Evolutionary conservation across 2,113 vertebrate genomes (phyloP).

Genomic region (Oryzias woworae): DNA sequence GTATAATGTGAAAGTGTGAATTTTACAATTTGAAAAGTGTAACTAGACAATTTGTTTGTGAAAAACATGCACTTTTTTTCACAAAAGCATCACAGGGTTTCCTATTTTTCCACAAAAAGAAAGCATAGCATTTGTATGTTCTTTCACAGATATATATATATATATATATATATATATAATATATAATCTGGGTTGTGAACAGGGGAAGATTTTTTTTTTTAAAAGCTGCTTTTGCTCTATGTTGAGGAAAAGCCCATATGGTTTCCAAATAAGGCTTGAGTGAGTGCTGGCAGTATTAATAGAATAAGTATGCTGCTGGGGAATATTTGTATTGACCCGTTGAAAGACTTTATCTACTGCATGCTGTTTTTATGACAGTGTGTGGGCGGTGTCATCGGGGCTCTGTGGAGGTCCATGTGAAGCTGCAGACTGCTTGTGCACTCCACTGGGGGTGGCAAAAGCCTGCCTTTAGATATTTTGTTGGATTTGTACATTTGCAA

Average conservation of each 20-base stretch:
- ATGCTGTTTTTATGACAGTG: constrained; percentile 64
- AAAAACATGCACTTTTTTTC: no score
- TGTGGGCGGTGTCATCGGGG: constrained; percentile 42
- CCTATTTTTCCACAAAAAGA: no score
- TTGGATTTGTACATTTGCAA: background rate
- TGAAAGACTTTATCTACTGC: constrained; percentile 66
- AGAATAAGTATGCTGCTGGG: constrained; percentile 58
- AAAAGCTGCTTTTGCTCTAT: constrained; percentile 7
- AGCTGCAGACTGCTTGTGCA: constrained; percentile 24
- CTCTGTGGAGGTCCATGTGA: constrained; percentile 12
- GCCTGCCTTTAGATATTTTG: constrained; percentile 19
- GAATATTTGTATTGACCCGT: constrained; percentile 71
- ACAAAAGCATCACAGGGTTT: no score
- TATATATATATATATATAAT: no score
- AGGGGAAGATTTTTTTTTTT: constrained; percentile 4
- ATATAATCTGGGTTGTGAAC: constrained; percentile 20
- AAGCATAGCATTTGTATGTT: background rate
- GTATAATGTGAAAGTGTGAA: no score
- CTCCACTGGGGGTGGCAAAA: constrained; percentile 20
- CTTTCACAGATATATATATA: background rate
- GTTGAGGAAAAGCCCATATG: constrained; percentile 36
- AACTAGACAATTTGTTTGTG: no score
- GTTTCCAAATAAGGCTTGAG: constrained; percentile 65
- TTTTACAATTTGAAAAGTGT: no score
- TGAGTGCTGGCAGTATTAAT: constrained; percentile 64